phyloP scores from a whole-genome alignment of 2,113 vertebrate species.

The Chiloscyllium plagiosum region DNA sequence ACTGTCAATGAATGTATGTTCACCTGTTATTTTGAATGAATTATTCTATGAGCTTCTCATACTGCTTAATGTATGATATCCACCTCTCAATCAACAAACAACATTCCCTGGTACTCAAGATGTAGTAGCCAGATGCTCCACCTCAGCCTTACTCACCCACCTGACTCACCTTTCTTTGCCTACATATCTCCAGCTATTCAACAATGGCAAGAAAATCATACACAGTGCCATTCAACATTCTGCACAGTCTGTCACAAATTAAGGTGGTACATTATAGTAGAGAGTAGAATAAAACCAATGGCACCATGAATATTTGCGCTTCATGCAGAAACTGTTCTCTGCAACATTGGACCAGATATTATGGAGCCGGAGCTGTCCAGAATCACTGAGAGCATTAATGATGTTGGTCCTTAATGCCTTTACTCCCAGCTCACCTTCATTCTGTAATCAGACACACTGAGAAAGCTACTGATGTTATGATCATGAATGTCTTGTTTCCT shows the following conservation, averaged over 20 bases:
- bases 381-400: background rate
- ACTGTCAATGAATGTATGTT: background rate
- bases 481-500: background rate
- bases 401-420: background rate
- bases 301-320: no score
- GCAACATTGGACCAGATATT: background rate
- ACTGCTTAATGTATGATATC: no score
- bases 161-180: background rate
- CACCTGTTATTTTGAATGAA: background rate
- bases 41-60: no score
- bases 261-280: background rate
- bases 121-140: background rate
- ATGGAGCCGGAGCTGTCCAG: background rate
- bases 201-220: background rate
- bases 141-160: background rate
- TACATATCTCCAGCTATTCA: background rate
- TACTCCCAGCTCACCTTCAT: background rate
- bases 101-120: background rate
- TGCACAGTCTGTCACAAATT: background rate
- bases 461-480: background rate
- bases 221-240: background rate
- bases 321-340: background rate
- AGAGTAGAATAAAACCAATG: background rate
- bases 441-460: background rate
- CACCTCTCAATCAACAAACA: background rate